Conservation (phyloP, 2,888 invertebrate genomes). For the Agonopterix arenella region DNA sequence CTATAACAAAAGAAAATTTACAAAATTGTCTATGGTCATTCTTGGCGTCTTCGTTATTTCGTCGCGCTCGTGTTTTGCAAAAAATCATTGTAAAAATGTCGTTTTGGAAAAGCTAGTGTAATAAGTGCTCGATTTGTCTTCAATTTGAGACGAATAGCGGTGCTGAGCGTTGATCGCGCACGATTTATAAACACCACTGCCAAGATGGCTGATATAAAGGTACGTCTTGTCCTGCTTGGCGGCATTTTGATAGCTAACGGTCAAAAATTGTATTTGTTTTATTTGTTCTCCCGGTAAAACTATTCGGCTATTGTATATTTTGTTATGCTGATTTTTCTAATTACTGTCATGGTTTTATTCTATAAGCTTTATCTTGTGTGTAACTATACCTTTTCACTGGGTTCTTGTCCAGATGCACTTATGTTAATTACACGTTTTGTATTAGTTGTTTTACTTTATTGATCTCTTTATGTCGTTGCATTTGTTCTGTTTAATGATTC, state of each 20-base stretch:
- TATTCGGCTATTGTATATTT: slow-evolving; percentile 1
- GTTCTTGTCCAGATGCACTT: background rate
- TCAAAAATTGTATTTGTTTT: slow-evolving; percentile 22
- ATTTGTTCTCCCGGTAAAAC: too few relatives aligned
- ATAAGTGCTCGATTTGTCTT: slow-evolving; percentile 37
- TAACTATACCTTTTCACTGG: background rate
- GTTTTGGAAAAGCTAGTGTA: slow-evolving; percentile 34
- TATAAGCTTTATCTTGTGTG: too few relatives aligned
- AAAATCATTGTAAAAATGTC: slow-evolving; percentile 46
- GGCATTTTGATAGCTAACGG: slow-evolving; percentile 71
- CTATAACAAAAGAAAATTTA: background rate
- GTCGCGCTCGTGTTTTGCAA: slow-evolving; percentile 34
- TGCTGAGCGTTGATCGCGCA: slow-evolving; percentile 56
- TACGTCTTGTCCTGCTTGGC: slow-evolving; percentile 55
- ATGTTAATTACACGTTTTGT: too few relatives aligned
- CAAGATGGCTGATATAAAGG: slow-evolving; percentile 77
- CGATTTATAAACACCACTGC: slow-evolving; percentile 39
- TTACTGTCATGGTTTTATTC: too few relatives aligned
- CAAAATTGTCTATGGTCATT: slow-evolving; percentile 37
- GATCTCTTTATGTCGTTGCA: too few relatives aligned
- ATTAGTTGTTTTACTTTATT: too few relatives aligned
- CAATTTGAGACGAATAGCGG: slow-evolving; percentile 36
- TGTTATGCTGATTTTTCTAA: background rate
- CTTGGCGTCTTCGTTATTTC: slow-evolving; percentile 57
- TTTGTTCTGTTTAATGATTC: too few relatives aligned